Conservation (phyloP, 2,888 invertebrate species). For the Crocallis elinguaria region DNA sequence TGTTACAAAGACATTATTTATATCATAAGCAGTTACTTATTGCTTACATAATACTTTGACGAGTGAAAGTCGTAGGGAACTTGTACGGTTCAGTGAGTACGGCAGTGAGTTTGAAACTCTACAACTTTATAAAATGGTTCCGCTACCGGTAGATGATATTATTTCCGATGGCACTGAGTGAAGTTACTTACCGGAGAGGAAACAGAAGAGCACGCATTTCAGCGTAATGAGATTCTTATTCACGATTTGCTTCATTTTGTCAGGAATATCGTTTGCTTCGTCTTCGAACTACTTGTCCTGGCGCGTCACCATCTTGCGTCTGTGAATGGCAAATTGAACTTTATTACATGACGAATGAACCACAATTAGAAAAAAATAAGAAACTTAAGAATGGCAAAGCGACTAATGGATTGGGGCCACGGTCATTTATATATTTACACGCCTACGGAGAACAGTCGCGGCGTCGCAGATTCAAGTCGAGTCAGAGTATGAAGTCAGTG, state of each 20-base stretch:
- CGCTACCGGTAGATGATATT: background rate
- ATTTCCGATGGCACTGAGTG: no score
- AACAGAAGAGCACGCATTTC: conserved; percentile 92
- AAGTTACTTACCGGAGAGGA: conserved; percentile 89
- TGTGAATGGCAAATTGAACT: conserved; percentile 27
- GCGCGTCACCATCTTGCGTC: conserved; percentile 33
- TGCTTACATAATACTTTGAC: no score
- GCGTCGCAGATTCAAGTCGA: no score
- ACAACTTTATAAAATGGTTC: background rate
- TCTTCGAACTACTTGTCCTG: conserved; percentile 25
- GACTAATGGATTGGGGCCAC: conserved; percentile 60
- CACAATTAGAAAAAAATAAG: conserved; percentile 26
- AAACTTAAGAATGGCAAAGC: conserved; percentile 29
- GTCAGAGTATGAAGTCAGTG: conserved; percentile 12
- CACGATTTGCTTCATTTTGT: conserved; percentile 74
- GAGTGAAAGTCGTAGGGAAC: background rate
- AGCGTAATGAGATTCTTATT: conserved; percentile 90
- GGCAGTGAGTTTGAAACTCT: background rate
- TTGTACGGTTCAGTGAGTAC: background rate
- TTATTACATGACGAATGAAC: conserved; percentile 21
- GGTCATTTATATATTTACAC: conserved; percentile 67
- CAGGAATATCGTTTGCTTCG: conserved; percentile 15
- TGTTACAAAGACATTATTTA: no score
- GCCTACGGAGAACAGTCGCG: conserved; percentile 54
- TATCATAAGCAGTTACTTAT: no score